Evolutionary conservation across 2,797 vertebrate genomes (phyloP), one percentile per base, ranked within the genome.

Genomic region (Podarcis siculus): DNA sequence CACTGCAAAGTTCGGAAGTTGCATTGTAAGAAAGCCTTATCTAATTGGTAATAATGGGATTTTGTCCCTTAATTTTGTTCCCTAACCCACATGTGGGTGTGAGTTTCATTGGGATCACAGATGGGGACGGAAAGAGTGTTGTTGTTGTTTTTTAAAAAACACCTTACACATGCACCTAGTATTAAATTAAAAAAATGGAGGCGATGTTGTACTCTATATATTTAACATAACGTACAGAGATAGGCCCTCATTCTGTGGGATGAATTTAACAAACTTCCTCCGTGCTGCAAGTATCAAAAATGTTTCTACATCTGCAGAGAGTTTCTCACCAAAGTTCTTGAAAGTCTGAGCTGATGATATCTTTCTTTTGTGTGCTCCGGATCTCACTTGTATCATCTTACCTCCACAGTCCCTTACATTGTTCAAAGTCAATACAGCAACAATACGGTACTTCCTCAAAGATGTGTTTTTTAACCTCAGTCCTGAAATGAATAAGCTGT

Each of bases 341-440:
- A 72, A 39, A 35, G 64, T 71, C 35, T 42, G 76, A 35, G 17
- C 37, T 9, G 9, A 45, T 27, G 64, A 84, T 75, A 19, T 73
- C 78, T 85, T 73, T 78, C 77, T 81, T 61, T 85, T 42, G 67
- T 30, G 25, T 23, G 5, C 67, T 73, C 39, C 30, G n/a, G 55
- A 81, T 85, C 83, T 49, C 83, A 30, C 61, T 5, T 64, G 55
- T 85, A 80, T 89, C 78, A n/a, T 6, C 21, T 89, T 89, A 89
- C 87, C 87, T 49, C 23, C n/a, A 37, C 78, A 85, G 87, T 73
- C 84, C 87, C 83, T 75, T 85, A 66, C 69, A 84, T 89, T 89
- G 83, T 85, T 80, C 80, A 69, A 81, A 73, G 80, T 67, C 87
- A 89, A 67, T 30, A 58, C 32, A 27, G 87, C 64, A 73, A 89